Evolutionary conservation across 2,113 vertebrate species (phyloP).

Genomic region (Pipa parva): DNA sequence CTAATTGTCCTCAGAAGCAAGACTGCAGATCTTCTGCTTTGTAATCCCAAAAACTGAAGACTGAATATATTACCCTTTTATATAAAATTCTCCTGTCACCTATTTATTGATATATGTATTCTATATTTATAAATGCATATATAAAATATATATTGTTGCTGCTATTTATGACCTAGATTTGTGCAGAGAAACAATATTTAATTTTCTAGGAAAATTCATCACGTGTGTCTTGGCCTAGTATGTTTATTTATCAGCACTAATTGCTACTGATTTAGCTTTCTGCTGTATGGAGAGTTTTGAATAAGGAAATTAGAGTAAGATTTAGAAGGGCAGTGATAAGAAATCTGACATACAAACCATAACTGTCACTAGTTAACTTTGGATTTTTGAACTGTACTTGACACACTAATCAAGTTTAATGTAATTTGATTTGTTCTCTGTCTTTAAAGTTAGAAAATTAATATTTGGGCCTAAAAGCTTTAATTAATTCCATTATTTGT

Average conservation of each 20-base stretch:
- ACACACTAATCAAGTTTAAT: too few species aligned
- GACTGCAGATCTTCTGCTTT: background rate
- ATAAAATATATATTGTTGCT: constrained; percentile 22
- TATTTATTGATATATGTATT: constrained; percentile 9
- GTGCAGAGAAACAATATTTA: background rate
- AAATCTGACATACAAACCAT: too few species aligned
- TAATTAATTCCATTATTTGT: background rate
- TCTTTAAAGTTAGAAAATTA: background rate
- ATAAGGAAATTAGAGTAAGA: too few species aligned
- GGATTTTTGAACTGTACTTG: too few species aligned
- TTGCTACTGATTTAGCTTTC: too few species aligned
- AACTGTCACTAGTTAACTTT: too few species aligned
- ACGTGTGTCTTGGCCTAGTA: too few species aligned
- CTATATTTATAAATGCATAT: constrained; percentile 20
- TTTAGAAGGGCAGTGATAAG: too few species aligned
- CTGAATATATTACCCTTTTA: background rate
- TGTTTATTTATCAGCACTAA: too few species aligned
- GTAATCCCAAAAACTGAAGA: background rate
- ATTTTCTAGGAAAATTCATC: too few species aligned
- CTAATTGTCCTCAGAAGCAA: background rate
- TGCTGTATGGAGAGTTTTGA: too few species aligned
- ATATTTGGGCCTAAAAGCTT: background rate
- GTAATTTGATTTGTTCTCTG: too few species aligned
- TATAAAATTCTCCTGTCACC: background rate
- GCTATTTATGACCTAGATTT: background rate